A percentile compares a stretch with the other conserved stretches of the same genome.
Conservation (phyloP, 2,797 vertebrate species). For the Liasis olivaceus region DNA sequence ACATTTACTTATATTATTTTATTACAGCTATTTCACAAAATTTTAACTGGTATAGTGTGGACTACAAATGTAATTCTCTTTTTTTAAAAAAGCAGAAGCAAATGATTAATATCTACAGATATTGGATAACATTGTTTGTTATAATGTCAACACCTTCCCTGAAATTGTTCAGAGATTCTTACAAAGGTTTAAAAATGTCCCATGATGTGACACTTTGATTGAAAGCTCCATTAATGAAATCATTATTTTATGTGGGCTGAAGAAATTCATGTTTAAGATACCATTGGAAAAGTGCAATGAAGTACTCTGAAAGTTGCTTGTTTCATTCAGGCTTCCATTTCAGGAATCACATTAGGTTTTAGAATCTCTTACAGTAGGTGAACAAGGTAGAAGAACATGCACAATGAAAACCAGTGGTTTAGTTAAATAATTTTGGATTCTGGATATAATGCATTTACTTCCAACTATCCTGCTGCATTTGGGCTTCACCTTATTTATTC, state of each 20-base stretch:
- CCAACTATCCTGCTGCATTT: neutral
- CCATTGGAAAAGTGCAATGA: neutral
- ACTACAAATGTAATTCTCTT: neutral
- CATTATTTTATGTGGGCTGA: neutral
- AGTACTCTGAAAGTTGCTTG: neutral
- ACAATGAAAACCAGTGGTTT: neutral
- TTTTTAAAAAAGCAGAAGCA: neutral
- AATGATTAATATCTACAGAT: neutral
- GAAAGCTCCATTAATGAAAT: neutral
- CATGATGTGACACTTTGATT: neutral
- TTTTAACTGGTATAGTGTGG: neutral
- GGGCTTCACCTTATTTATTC: neutral
- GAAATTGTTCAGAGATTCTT: neutral
- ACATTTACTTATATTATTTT: neutral
- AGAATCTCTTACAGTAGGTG: neutral
- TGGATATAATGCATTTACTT: neutral
- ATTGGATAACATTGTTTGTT: neutral
- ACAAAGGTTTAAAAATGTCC: neutral
- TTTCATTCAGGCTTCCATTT: neutral
- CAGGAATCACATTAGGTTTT: neutral
- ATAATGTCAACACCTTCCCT: neutral
- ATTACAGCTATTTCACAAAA: constrained; percentile 2
- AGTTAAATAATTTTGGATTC: neutral
- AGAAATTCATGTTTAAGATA: neutral
- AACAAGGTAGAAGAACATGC: neutral